Base-by-base conservation (phyloP, 2,113 vertebrate species). In the Hypocryptadius cinnamomeus region DNA sequence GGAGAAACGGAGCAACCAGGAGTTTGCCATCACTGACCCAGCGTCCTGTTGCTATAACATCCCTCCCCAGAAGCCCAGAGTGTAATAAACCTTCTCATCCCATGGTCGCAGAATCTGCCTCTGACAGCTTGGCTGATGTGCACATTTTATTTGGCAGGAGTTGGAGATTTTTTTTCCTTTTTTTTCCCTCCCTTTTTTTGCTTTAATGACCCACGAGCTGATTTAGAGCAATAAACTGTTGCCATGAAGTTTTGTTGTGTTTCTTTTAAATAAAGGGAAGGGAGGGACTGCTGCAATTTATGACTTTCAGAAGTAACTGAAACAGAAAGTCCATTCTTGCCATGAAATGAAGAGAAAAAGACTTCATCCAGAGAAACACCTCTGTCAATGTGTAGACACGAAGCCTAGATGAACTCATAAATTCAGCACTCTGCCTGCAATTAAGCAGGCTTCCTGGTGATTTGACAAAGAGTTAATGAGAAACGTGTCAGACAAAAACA, bases 321-420 rank as follows among this genome's bases (percentile, higher is more conserved):
- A 95, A 96, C 96, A 97, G 96, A 97, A 96, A 96, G 95, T 83
- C 96, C 94, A 80, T 97, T 97, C 97, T 97, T 90, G 81, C 73
- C 91, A 48, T 2, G 9, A 87, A 92, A 89, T 18, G 85, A 82
- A 95, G 93, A 81, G 88, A 85, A 96, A 76, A 79, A 91, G 92
- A 53, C 82, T 85, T 82, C 81, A 50, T 91, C 92, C 94, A 91
- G 93, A 95, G 94, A 95, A 96, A 96, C 96, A 95, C 95, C 96
- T 96, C 96, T 22, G 89, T 60, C 95, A 42, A 51, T 86, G 95
- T 88, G 93, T 7, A 78, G 95, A 95, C 95, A 48, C 1, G 59
- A 85, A 84, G 89, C 94, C 93, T 53, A 93, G 97, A 83, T 77
- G 87, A 95, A 90, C 94, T 95, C 96, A 57, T 96, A 96, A 97